Evolutionary conservation across 1,140 invertebrate genomes (phyloP).

Genomic region (Coenobita brevimanus): DNA sequence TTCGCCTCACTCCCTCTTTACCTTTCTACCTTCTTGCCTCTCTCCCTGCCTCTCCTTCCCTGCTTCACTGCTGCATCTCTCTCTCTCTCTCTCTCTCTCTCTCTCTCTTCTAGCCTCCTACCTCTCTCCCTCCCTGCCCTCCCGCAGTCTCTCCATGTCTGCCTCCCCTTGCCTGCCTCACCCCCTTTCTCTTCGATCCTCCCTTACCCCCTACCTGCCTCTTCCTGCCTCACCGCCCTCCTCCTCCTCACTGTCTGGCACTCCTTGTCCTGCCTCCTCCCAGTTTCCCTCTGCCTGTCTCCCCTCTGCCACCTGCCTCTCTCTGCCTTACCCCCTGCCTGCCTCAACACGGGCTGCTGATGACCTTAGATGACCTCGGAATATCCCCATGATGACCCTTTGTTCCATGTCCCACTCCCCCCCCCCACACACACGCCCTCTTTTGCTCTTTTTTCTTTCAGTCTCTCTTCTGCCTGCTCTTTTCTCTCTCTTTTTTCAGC

Average conservation of each 20-base stretch:
- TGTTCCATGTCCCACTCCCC: no score
- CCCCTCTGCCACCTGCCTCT: no score
- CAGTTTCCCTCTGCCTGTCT: background rate
- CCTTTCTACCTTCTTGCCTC: no score
- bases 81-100: background rate
- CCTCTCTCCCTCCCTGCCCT: background rate
- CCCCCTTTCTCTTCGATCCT: background rate
- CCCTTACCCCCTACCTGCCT: background rate
- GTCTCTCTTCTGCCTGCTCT: no score
- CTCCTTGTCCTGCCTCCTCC: background rate
- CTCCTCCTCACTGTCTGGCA: background rate
- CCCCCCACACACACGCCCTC: no score
- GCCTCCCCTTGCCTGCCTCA: background rate
- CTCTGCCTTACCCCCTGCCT: background rate
- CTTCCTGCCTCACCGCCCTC: no score
- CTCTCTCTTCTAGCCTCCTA: background rate
- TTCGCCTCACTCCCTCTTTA: background rate
- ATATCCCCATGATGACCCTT: no score
- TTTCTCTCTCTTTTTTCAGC: no score
- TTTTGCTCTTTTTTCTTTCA: no score
- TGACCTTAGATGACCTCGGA: no score
- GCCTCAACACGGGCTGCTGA: no score
- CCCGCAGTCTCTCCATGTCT: no score
- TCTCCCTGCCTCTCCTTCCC: background rate
- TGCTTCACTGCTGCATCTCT: background rate